Evolutionary conservation across 2,888 invertebrate genomes (phyloP).

Genomic region (Stenotaenia linearis): DNA sequence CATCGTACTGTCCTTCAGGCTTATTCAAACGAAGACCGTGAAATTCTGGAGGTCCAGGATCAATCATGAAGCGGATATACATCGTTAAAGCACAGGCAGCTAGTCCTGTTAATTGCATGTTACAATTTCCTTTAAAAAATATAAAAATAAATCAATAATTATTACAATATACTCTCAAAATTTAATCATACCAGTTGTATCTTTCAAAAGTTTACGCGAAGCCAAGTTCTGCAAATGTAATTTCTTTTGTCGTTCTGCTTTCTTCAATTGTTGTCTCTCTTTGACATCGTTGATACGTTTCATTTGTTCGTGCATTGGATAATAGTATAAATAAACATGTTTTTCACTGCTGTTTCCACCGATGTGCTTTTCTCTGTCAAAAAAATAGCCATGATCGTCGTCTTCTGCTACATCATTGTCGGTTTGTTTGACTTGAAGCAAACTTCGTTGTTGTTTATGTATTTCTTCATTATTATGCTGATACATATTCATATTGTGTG

Average conservation of each 20-base stretch:
- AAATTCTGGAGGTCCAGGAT: constrained; percentile 36
- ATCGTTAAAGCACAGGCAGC: constrained; percentile 34
- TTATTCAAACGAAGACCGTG: constrained; percentile 30
- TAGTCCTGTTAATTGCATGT: constrained; percentile 32
- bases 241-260: background rate
- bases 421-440: background rate
- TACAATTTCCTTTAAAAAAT: constrained; percentile 24
- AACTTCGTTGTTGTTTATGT: background rate
- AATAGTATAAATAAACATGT: constrained; percentile 27
- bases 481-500: no score
- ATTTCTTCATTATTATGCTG: background rate
- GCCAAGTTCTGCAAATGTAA: background rate
- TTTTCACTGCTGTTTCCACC: background rate
- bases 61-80: constrained; percentile 36
- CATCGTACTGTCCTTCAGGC: constrained; percentile 26
- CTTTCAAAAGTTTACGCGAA: background rate
- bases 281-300: constrained; percentile 17
- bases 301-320: constrained; percentile 30
- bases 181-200: background rate
- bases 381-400: constrained; percentile 27
- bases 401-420: background rate
- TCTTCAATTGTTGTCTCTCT: background rate
- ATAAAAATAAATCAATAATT: background rate
- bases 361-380: constrained; percentile 32
- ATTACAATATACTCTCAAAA: background rate